Evolutionary conservation across 2,888 invertebrate genomes (phyloP), one percentile per base, ranked within the genome.

Genomic region (Trachelus stipa): DNA sequence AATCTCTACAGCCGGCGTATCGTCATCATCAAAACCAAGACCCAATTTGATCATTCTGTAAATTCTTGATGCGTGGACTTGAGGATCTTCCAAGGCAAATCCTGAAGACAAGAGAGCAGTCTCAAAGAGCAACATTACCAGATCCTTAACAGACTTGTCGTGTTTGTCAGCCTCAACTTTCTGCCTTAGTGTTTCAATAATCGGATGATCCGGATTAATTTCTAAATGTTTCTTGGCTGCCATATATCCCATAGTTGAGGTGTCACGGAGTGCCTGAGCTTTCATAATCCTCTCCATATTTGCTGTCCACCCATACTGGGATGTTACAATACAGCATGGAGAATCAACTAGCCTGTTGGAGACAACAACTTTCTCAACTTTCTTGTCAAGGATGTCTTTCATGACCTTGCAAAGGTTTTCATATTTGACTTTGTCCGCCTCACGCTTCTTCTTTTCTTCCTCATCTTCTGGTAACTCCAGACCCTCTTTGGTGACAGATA

Each of bases 281-380:
- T 95, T 95, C 95, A 95, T 95, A 88, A 95, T 95, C 35, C 95
- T 91, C 87, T 95, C 95, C 95, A 95, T 95, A 91, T 95, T 95
- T 23, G 95, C 95, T 71, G 95, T 94, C 95, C 95, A 95, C 71
- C 95, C 95, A 88, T 94, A 95, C 89, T 95, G 94, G 77, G 93
- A 93, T 31, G 95, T 95, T 73, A 95, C 95, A 86, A 95, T 95
- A 90, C 95, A 95, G 91, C 95, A 95, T 3, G 95, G 95, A 11
- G 94, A 95, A 75, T 93, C 92, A 15, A 94, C 94, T 81, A 95
- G 89, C 76, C 95, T 91, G 91, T 94, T 95, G 69, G 94, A 94
- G 4, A 95, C 93, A 0, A 93, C 92, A 30, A 94, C 94, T 92
- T 95, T 95, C 88, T 95, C 95, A 1, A 95, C 94, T 88, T 94